Conservation (phyloP, 2,113 vertebrate species). For the Malurus melanocephalus region DNA sequence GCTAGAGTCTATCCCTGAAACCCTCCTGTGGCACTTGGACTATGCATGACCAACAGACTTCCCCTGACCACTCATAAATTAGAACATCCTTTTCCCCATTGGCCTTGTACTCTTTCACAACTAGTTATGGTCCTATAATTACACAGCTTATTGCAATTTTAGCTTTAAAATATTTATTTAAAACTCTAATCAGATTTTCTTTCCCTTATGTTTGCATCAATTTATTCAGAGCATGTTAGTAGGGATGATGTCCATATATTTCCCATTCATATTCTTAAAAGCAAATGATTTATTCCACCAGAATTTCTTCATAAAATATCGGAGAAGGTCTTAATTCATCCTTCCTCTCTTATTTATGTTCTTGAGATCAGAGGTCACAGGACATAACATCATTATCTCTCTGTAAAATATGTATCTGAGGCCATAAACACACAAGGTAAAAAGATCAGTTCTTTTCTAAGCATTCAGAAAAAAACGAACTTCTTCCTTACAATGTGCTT, state of each 20-base stretch:
- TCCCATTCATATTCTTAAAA: not conserved
- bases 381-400: not conserved
- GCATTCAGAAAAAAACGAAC: not conserved
- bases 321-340: not conserved
- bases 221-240: not conserved
- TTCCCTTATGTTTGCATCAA: not conserved
- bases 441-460: not conserved
- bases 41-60: not conserved
- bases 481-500: not conserved
- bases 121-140: conserved; percentile 18
- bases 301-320: not conserved
- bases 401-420: not conserved
- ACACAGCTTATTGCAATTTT: conserved; percentile 18
- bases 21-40: not conserved
- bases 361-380: not conserved
- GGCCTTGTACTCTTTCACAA: not conserved
- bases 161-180: conserved; percentile 44
- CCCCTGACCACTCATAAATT: conserved; percentile 25
- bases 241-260: not conserved
- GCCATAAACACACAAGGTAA: not conserved
- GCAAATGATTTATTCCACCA: not conserved
- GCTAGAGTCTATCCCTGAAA: not conserved
- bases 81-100: not conserved
- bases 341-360: not conserved
- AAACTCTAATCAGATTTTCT: conserved; percentile 13